phyloP scores from a whole-genome alignment of 2,888 invertebrate genomes.

The Crepidodera aurea region DNA sequence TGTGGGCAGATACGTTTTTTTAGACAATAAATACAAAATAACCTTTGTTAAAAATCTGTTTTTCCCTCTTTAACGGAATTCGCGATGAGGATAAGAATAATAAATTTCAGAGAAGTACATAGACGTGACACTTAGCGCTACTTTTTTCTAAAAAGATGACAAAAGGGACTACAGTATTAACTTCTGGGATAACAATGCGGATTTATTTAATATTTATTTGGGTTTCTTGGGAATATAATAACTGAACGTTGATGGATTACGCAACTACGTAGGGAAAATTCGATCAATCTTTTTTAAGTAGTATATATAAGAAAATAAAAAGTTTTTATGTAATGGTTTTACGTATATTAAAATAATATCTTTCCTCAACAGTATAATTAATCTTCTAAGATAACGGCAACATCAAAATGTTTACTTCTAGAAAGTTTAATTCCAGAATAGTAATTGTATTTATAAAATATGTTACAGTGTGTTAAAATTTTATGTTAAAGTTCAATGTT shows the following conservation, averaged over 20 bases:
- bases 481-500: too few species aligned
- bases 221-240: slow-evolving; percentile 1
- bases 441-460: too few species aligned
- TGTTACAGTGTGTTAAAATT: too few species aligned
- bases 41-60: not conserved
- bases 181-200: slow-evolving; percentile 6
- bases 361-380: not conserved
- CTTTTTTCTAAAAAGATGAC: slow-evolving; percentile 2
- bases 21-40: not conserved
- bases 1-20: too few species aligned
- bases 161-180: not conserved
- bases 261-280: not conserved
- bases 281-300: not conserved
- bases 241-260: slow-evolving; percentile 6
- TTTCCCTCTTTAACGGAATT: not conserved
- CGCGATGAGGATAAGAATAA: not conserved
- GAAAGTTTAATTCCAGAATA: too few species aligned
- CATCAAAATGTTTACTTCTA: too few species aligned
- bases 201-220: slow-evolving; percentile 9
- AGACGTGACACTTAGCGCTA: not conserved
- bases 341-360: not conserved
- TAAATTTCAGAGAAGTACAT: not conserved
- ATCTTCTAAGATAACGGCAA: not conserved
- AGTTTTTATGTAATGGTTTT: not conserved
- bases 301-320: not conserved